Evolutionary conservation across 2,113 vertebrate species (phyloP), one percentile per base, ranked within the genome.

Genomic region (Melanerpes formicivorus): DNA sequence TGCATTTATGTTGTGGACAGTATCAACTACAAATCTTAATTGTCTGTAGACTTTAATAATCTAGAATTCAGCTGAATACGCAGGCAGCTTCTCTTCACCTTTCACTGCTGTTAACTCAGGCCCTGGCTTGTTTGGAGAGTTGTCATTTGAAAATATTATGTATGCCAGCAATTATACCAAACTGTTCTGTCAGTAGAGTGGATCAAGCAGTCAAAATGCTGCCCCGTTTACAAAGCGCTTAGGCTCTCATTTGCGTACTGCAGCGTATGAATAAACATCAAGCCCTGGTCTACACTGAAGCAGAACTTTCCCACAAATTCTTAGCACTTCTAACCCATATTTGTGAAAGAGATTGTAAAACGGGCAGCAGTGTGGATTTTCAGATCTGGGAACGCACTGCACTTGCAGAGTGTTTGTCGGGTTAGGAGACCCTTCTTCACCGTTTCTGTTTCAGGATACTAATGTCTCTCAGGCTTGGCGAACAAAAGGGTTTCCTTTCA

Each of bases 261-360:
- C 75, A 74, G 60, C 5, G 0, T 67, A 89, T 95, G 95, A 96
- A 96, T 96, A 96, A 94, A 93, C 94, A 96, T 93, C 29, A 89
- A 58, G 82, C 80, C 29, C 1, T 92, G 84, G 92, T 89, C 87
- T 93, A 74, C 37, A 19, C 78, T 5, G 75, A 79, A 95, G 79
- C n/a, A 89, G 87, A 94, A 87, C 87, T 95, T 96, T 94, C 94
- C 91, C 93, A 95, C 87, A 93, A 92, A 89, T 82, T 60, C 75
- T 80, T 80, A 89, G n/a, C 30, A 2, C 81, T 93, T 80, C 64
- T 89, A 89, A 77, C 67, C 52, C 52, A 1, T 66, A 67, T 90
- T 87, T 77, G 79, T 67, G 80, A 73, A 82, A 92, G 58, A 56
- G 64, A 58, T 92, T 94, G 80, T 9, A 58, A 87, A 88, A 32